A percentile compares a stretch with the other conserved stretches of the same genome.
Evolutionary conservation across 2,113 vertebrate species (phyloP).

Genomic region (Galemys pyrenaicus): DNA sequence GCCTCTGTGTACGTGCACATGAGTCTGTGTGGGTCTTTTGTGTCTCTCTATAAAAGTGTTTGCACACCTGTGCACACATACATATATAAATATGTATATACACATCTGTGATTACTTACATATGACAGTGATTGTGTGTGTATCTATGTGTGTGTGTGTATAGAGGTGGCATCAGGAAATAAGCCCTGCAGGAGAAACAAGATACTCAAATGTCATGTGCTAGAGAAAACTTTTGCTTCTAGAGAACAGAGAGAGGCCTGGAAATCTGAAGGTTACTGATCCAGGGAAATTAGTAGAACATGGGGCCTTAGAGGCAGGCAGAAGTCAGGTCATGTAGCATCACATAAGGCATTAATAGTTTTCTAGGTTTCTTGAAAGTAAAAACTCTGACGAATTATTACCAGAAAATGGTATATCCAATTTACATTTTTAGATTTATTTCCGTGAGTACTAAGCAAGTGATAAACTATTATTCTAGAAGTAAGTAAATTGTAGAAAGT

Average conservation of each 20-base stretch:
- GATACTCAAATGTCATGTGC: not conserved
- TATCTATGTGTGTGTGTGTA: not conserved
- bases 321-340: not conserved
- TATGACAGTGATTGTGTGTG: not conserved
- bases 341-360: not conserved
- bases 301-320: not conserved
- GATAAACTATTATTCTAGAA: not conserved
- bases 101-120: not conserved
- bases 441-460: not conserved
- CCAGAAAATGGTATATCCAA: not conserved
- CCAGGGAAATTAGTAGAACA: not conserved
- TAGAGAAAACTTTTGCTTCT: not conserved
- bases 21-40: not conserved
- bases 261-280: not conserved
- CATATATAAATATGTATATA: not conserved
- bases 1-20: not conserved
- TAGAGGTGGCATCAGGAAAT: not conserved
- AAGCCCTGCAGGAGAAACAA: not conserved
- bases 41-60: not conserved
- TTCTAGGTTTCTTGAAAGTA: slow-evolving; percentile 23
- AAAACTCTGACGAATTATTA: not conserved
- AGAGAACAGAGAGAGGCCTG: not conserved
- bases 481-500: not conserved
- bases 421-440: not conserved
- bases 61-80: not conserved